Base-by-base conservation (phyloP, 2,888 invertebrate species). In the Ichneumon xanthorius region DNA sequence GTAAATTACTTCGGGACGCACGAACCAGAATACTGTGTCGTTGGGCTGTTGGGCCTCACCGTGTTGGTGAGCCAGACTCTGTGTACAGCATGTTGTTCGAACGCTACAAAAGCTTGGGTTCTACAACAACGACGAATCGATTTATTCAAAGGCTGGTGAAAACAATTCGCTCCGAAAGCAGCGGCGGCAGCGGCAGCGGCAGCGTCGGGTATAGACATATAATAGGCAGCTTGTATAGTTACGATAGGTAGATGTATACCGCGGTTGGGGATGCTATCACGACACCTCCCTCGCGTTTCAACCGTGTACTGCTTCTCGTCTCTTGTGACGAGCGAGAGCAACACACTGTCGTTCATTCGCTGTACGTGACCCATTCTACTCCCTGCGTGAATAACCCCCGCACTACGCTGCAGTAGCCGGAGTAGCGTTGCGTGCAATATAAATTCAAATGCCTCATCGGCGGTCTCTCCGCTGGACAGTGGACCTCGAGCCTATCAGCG, bases 391-490 rank as follows among this genome's bases (percentile, higher is more conserved):
- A 63, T 71, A 75, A 75, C 37, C 70, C 58, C 68, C 19, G 68
- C 6, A 22, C 33, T 45, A 19, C 33, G 33, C 76, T 40, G 67
- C 50, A 71, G 45, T 63, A 40, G 14, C 30, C 72, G 14, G 82
- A 70, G 63, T 83, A 77, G 58, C 78, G 82, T 85, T 86, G 68
- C 77, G 71, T 84, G 88, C 87, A 88, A 88, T 88, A 88, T 88
- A 88, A 88, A 88, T 88, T 88, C 88, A 88, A 88, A 88, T 88
- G 83, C 80, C 82, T 87, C 84, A 87, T 87, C 86, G 85, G 76
- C 78, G 65, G 67, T 75, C 75, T 58, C 58, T 3, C 79, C 55
- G 70, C 33, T 77, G 80, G 80, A 40, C 65, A 37, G 19, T 40
- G 67, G 48, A 55, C 45, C 67, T 26, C 82, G 61, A 80, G 48